Evolutionary conservation across 2,888 invertebrate species (phyloP), one percentile per base, ranked within the genome.

Genomic region (Chirona hameri): DNA sequence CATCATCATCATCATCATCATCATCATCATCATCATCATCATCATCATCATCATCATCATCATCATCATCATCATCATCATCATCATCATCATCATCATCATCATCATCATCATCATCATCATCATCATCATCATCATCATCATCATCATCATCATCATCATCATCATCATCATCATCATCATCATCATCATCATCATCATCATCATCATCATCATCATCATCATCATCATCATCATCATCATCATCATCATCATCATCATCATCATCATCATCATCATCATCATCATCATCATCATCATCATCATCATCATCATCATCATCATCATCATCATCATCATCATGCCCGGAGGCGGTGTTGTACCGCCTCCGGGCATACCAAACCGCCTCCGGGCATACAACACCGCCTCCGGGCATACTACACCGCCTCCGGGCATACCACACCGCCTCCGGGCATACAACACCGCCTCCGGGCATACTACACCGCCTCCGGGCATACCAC

Each of bases 1-100:
- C 65, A 65, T 65, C 65, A 65, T 65, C 65, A 65, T 65, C 65
- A 65, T 65, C 65, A 65, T 65, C 65, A 65, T 65, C 65, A 65
- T 65, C 65, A 65, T 65, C 65, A 65, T 65, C 65, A 65, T 65
- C 65, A 65, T 65, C 65, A 65, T 65, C 65, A 65, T 65, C 65
- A 65, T 65, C 65, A 65, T 65, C 65, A 65, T 65, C 65, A 65
- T 65, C 65, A 65, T 65, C 65, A 65, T 65, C 65, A 65, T 65
- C 65, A 65, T 65, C 65, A 65, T 65, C 65, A 65, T 65, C 65
- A 65, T 65, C 65, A 65, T 65, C 65, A 65, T 65, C 65, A 65
- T 65, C 65, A 65, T 65, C 65, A 65, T 65, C 65, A 65, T n/a
- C 65, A 65, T 65, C 65, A 65, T 65, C 65, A 65, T 65, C 65